Evolutionary conservation across 2,113 vertebrate genomes (phyloP).

Genomic region (Podarcis cretensis): DNA sequence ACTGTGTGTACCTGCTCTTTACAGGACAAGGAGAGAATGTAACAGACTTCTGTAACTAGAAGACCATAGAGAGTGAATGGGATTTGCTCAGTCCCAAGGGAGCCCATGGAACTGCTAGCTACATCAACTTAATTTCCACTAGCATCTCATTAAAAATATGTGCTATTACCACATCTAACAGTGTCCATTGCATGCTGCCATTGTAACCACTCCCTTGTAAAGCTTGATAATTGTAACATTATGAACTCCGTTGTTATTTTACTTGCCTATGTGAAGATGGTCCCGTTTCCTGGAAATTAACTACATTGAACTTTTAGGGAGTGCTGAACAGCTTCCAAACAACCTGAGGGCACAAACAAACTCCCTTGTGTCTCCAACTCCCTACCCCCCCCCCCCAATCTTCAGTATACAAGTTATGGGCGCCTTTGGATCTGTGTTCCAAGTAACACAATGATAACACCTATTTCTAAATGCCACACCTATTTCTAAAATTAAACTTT

Average conservation of each 20-base stretch:
- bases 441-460: neutral
- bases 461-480: neutral
- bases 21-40: neutral
- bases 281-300: neutral
- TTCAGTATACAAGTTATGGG: neutral
- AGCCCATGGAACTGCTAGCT: neutral
- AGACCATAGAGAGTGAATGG: neutral
- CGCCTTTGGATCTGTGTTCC: neutral
- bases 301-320: neutral
- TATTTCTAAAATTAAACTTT: neutral
- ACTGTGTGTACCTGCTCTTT: neutral
- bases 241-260: rapidly evolving
- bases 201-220: neutral
- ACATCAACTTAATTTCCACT: neutral
- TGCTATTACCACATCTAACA: neutral
- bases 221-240: neutral
- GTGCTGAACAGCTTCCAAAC: neutral
- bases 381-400: rapidly evolving
- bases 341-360: neutral
- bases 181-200: neutral
- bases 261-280: conserved; percentile 3
- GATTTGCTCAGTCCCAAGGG: neutral
- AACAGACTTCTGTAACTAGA: too few relatives aligned
- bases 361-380: neutral
- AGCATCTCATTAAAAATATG: neutral